These are phyloP conservation scores for Lasioglossum vierecki DNA, from an alignment of 2,888 invertebrate species.

Conservation along the genomic window DNA sequence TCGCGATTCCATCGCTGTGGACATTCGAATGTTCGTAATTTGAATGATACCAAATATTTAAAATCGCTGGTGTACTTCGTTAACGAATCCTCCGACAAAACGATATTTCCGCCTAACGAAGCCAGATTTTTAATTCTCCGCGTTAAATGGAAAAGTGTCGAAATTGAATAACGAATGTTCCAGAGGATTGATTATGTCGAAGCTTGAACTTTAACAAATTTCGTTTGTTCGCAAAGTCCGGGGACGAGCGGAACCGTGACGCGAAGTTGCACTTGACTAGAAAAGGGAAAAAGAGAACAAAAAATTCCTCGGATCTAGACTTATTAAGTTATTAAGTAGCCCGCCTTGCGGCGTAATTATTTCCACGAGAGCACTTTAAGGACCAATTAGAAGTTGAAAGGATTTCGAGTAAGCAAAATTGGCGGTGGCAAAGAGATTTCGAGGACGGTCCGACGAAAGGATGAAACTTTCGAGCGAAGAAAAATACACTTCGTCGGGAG, in stretches of 20 bases:
- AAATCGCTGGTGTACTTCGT: neutral
- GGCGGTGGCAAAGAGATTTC: constrained; percentile 2
- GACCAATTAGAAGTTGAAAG: constrained; percentile 38
- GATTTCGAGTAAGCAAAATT: constrained; percentile 23
- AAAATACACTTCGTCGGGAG: constrained; percentile 35
- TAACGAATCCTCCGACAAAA: neutral
- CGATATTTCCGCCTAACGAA: neutral
- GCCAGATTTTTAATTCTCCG: neutral
- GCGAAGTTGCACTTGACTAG: neutral
- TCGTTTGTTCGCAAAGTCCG: neutral
- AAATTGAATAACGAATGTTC: neutral
- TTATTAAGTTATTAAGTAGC: constrained; percentile 27
- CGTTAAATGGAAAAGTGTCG: neutral
- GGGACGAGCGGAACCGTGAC: neutral
- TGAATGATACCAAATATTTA: neutral
- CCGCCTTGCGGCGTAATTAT: constrained; percentile 26
- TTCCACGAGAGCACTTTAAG: constrained; percentile 24
- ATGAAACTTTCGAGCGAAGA: constrained; percentile 23
- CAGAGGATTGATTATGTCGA: neutral
- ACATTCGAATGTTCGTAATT: neutral
- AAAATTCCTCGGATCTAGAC: neutral
- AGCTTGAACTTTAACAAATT: neutral
- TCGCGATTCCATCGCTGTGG: neutral
- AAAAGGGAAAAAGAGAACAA: neutral
- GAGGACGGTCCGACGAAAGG: constrained; percentile 14